Evolutionary conservation across 2,797 vertebrate species (phyloP), one percentile per base, ranked within the genome.

Genomic region (Fistularia commersonii): DNA sequence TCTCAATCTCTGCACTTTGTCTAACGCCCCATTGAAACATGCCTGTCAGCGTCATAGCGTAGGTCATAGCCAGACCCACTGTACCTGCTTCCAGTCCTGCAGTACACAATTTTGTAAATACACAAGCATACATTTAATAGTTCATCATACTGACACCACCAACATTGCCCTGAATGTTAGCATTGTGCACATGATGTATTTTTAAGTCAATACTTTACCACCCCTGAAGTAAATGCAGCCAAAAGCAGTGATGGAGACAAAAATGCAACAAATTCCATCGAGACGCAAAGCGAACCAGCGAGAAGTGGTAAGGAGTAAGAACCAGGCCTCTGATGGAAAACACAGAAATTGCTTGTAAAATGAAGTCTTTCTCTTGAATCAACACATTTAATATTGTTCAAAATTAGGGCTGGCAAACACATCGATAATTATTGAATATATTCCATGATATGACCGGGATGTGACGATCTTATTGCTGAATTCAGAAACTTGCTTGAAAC

Each of bases 1-100:
- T 98, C 81, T 98, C 96, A 48, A 96, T 89, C 88, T 98, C 96
- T 5, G 95, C 91, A 35, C 95, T 98, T 75, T 98, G 97, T 51
- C 95, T 87, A 61, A 99, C 93, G 0, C 93, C 93, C 97, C 97
- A 99, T 84, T 99, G 97, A 81, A 99, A 98, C 70, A 93, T 94
- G 61, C 96, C 95, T 84, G 94, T 95, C 40, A 98, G 90, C 0
- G 93, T 95, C 51, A 98, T 82, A 1, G 93, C 88, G 1, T 98
- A 98, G 57, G 95, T 94, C 14, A 98, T 79, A 0, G 92, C 90
- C 74, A 99, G 76, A 54, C 95, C 96, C 43, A 98, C 95, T 51
- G 93, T 86, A 33, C 97, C 96, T 0, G 95, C 92, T 5, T 94
- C 88, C 74, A 98, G 47, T 31, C 72, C 92, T 93, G 68, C 6